Percentiles rank a stretch among this genome's conserved stretches.
Conservation (phyloP, 2,113 vertebrate species). For the Ptychochromis oligacanthus region DNA sequence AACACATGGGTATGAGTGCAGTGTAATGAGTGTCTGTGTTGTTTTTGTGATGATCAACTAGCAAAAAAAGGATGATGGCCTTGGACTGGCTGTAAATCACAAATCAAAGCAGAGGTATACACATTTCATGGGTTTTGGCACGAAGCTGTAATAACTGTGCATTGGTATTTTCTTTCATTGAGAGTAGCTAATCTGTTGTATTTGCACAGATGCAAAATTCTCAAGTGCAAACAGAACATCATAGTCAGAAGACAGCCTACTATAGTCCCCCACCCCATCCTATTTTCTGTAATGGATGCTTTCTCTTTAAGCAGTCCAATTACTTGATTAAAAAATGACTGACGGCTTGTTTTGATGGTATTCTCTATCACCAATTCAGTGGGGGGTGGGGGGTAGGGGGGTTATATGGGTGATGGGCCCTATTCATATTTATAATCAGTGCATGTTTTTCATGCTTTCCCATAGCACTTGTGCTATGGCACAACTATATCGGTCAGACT, state of each 20-base stretch:
- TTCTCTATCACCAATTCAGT: not conserved
- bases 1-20: constrained; percentile 31
- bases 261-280: not conserved
- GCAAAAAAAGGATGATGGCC: constrained; percentile 3
- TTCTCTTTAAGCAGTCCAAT: not conserved
- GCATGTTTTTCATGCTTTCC: not conserved
- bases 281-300: not conserved
- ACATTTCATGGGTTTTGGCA: fast-evolving
- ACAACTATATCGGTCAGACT: fast-evolving
- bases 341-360: not conserved
- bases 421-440: not conserved
- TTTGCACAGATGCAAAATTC: not conserved
- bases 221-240: not conserved
- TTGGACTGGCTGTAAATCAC: constrained; percentile 2
- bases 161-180: not conserved
- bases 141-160: fast-evolving
- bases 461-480: not conserved
- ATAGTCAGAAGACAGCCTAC: not conserved
- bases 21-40: constrained; percentile 26
- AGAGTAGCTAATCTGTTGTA: not conserved
- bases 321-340: constrained; percentile 12
- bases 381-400: too few species aligned
- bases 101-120: not conserved
- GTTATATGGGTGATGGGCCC: not conserved
- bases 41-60: constrained; percentile 25